These are phyloP conservation scores for Campylomormyrus numenius DNA, from an alignment of 2,113 vertebrate species.

Conservation along the genomic window DNA sequence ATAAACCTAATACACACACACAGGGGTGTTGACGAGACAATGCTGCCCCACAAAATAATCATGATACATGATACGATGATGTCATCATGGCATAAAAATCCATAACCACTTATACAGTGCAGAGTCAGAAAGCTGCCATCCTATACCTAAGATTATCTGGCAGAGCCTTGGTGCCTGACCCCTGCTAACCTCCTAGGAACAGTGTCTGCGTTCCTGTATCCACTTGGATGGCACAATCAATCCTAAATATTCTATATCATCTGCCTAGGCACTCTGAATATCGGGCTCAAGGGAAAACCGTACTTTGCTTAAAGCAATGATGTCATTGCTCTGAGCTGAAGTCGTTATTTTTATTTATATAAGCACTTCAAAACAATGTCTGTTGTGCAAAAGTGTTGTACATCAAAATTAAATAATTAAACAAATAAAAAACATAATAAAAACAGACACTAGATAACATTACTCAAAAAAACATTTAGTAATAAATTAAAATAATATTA, in stretches of 20 bases:
- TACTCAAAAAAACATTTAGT: background rate
- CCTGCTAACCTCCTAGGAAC: background rate
- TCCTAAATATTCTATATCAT: background rate
- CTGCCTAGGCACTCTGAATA: background rate
- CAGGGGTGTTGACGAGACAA: no score
- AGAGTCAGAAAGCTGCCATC: background rate
- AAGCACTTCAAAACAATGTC: background rate
- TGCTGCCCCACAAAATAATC: background rate
- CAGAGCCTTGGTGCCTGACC: background rate
- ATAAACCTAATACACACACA: no score
- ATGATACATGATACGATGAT: background rate
- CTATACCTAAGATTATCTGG: background rate
- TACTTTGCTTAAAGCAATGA: background rate
- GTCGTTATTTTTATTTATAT: background rate
- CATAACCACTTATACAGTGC: background rate
- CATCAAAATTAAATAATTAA: background rate
- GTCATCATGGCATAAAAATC: background rate
- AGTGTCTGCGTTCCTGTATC: background rate
- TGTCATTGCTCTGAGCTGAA: background rate
- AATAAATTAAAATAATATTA: background rate
- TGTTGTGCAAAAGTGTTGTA: background rate
- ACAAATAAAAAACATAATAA: background rate
- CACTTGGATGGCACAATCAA: background rate
- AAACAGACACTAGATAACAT: background rate
- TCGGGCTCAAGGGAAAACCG: background rate